Evolutionary conservation across 2,113 vertebrate species (phyloP).

Genomic region (Eudorcas thomsonii): DNA sequence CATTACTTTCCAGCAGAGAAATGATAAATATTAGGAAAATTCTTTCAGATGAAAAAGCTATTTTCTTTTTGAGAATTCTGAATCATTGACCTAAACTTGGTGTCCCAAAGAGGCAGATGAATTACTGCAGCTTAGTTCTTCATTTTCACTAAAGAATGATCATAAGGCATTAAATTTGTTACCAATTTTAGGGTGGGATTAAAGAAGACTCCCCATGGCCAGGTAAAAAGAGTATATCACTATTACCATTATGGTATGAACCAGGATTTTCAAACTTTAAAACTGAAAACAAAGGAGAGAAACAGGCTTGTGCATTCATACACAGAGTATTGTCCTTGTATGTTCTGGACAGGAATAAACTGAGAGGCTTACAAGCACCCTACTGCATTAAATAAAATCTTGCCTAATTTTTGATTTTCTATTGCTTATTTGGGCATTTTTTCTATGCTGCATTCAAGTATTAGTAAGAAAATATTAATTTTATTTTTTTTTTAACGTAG

Average conservation of each 20-base stretch:
- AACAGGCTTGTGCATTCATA: too few species aligned
- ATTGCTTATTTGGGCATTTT: background rate
- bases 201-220: background rate
- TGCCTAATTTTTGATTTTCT: background rate
- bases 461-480: background rate
- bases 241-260: background rate
- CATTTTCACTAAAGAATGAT: background rate
- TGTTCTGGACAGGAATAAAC: background rate
- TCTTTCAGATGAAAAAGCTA: background rate
- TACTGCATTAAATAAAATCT: background rate
- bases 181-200: background rate
- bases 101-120: background rate
- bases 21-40: background rate
- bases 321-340: background rate
- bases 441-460: background rate
- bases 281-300: background rate
- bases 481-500: background rate
- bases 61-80: conserved; percentile 3
- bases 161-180: background rate
- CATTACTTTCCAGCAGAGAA: background rate
- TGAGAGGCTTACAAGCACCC: background rate
- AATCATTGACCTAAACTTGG: background rate
- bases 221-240: background rate
- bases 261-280: background rate
- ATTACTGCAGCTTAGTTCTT: background rate